Conservation (phyloP, 2,113 vertebrate species). For the Eonycteris spelaea region DNA sequence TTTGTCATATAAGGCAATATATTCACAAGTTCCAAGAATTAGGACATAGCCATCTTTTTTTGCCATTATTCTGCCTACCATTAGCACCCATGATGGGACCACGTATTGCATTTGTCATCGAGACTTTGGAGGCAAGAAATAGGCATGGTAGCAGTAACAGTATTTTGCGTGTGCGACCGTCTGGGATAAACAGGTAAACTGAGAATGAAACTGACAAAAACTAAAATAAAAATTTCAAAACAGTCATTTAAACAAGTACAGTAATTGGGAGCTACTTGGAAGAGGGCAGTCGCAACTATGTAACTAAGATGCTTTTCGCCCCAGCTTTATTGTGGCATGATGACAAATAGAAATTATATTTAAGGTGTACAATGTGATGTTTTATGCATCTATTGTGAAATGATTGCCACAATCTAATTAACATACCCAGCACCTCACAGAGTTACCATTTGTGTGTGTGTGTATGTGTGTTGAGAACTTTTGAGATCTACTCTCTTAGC, state of each 20-base stretch:
- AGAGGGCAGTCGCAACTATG: not conserved
- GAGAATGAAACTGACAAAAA: not conserved
- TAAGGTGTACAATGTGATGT: not conserved
- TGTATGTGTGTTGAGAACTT: not conserved
- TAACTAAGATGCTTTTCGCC: not conserved
- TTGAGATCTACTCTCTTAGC: not conserved
- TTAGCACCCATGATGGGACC: not conserved
- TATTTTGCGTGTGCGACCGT: not conserved
- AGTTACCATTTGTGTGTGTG: not conserved
- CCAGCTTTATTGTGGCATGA: not conserved
- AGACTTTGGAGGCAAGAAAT: not conserved
- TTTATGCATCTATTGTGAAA: not conserved
- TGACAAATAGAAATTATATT: not conserved
- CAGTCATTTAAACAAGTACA: not conserved
- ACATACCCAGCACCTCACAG: not conserved
- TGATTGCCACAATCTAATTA: not conserved
- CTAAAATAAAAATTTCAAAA: not conserved
- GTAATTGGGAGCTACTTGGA: not conserved
- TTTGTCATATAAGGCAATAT: not conserved
- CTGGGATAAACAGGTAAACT: not conserved
- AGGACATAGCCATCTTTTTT: not conserved
- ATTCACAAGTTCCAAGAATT: not conserved
- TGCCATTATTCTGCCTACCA: not conserved
- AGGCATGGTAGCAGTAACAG: not conserved
- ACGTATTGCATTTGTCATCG: not conserved